Evolutionary conservation across 2,113 vertebrate species (phyloP), one percentile per base, ranked within the genome.

Genomic region (Chelonoidis abingdonii): DNA sequence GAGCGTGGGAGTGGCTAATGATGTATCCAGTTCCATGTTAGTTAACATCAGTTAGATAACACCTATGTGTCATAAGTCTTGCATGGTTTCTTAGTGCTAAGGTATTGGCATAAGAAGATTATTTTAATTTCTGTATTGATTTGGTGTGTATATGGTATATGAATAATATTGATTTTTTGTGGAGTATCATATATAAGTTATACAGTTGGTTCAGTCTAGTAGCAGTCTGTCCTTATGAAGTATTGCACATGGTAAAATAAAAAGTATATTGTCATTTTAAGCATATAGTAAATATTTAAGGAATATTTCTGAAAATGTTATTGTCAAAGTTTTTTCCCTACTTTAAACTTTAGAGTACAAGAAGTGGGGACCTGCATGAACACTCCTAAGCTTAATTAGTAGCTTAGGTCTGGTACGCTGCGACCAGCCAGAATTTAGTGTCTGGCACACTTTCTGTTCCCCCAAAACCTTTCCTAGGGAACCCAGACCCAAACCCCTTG

Each of bases 51-150:
- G 13, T 89, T 38, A 89, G 83, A 79, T 41, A 81, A 54, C 1
- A 92, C 47, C 4, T 24, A 84, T n/a, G 25, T 89, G 59, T 94
- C 92, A 90, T 94, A 82, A 92, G 95, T 94, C 88, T 88, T 16
- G 11, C 3, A 75, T 65, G 29, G 31, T 65, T 35, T 65, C 62
- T 65, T 35, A 35, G 31, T n/a, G 62, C 14, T 65, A 65, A 65
- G 31, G 14, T 65, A 31, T 65, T 65, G 31, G 62, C 62, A 16
- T 14, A 35, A 65, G 14, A 65, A 35, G 31, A 65, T 65, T 13
- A 16, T 29, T 62, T 35, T 35, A 35, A 81, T 29, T 80, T 6
- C 17, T 88, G 2, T n/a, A 92, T 88, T 54, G 86, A 5, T 72
- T 87, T 19, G 3, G 1, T 8, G 1, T 10, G 25, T 3, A 35